phyloP scores from a whole-genome alignment of 2,888 invertebrate genomes.

The Megalurothrips usitatus region DNA sequence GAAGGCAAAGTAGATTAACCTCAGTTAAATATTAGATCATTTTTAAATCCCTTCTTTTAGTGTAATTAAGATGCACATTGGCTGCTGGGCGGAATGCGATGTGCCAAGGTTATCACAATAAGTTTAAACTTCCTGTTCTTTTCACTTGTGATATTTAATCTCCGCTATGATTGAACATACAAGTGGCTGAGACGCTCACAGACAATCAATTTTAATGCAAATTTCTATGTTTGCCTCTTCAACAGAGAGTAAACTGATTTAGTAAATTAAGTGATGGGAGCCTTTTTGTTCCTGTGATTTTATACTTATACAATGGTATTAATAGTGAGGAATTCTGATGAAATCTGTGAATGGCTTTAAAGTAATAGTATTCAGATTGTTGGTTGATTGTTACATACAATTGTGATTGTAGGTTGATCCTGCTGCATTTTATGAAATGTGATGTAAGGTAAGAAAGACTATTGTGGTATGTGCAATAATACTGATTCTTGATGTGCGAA shows the following conservation, averaged over 20 bases:
- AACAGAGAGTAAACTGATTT: not conserved
- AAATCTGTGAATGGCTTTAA: slow-evolving; percentile 20
- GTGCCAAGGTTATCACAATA: not conserved
- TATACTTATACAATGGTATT: slow-evolving; percentile 23
- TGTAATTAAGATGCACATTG: slow-evolving; percentile 21
- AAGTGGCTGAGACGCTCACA: not conserved
- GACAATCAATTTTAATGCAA: slow-evolving; percentile 23
- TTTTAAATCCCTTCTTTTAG: slow-evolving; percentile 20
- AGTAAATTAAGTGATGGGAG: slow-evolving; percentile 5
- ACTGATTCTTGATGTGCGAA: not conserved
- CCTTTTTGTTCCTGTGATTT: slow-evolving; percentile 20
- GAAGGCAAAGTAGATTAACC: slow-evolving; percentile 13
- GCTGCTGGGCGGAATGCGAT: slow-evolving; percentile 25
- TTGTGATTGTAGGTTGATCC: slow-evolving; percentile 26
- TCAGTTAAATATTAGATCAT: not conserved
- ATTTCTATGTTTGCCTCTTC: slow-evolving; percentile 15
- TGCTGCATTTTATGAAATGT: slow-evolving; percentile 24
- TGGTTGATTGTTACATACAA: slow-evolving; percentile 14
- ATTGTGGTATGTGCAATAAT: slow-evolving; percentile 14
- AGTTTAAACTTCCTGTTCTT: not conserved
- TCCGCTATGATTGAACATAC: not conserved
- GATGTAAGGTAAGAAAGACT: slow-evolving; percentile 20
- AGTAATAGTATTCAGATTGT: not conserved
- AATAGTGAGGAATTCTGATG: slow-evolving; percentile 14
- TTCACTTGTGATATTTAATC: not conserved